Evolutionary conservation across 2,888 invertebrate genomes (phyloP), one percentile per base, ranked within the genome.

Genomic region (Parnassius glacialis): DNA sequence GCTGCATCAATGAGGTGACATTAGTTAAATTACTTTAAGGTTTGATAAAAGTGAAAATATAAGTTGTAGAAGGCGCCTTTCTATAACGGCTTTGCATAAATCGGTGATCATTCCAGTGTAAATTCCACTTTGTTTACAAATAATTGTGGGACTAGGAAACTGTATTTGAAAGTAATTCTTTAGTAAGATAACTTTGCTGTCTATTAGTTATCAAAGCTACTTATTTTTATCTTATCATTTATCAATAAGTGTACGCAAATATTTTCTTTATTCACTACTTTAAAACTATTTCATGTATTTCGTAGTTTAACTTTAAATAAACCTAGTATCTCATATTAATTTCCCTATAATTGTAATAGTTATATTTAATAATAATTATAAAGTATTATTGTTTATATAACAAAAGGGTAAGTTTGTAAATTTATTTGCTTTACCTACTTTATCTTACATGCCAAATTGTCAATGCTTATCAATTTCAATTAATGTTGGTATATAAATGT

Each of bases 11-110:
- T 34, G 50, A 65, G 59, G 59, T 52, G 9, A 50, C 61, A 65
- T 16, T 60, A 64, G 56, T 63, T 59, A 20, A 43, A 34, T n/a
- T 25, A 47, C 11, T 34, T 52, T 11, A 16, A 55, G 52, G 45
- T 9, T 48, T 57, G 53, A 13, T 47, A 50, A 25, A 45, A 44
- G 43, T 45, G 41, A 50, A n/a, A 55, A 41, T 45, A 48, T 54
- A 41, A 20, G 47, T 71, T 66, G 66, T 70, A 34, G 66, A 68
- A 69, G 68, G 72, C 80, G 75, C 85, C 87, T 87, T 87, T 87
- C 87, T 87, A 87, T 74, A 85, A 80, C 74, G 75, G 79, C 79
- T 80, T 47, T 13, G 52, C 64, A 58, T 64, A 56, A 60, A 59
- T 52, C 53, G 48, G 62, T 61, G 51, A 54, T 58, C 42, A 44